Evolutionary conservation across 2,113 vertebrate genomes (phyloP).

Genomic region (Podarcis muralis): DNA sequence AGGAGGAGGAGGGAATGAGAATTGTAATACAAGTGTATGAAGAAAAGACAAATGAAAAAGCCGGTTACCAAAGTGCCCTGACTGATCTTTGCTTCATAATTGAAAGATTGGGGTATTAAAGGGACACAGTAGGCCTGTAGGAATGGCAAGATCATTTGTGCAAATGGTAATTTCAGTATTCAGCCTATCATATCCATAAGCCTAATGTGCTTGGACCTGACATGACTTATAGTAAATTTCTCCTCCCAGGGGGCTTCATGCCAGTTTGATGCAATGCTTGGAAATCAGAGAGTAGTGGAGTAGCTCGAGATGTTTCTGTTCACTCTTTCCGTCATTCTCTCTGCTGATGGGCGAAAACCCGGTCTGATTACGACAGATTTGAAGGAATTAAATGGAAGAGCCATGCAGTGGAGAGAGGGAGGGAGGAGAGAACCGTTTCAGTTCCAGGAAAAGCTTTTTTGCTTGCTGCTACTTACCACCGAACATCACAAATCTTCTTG

Average conservation of each 20-base stretch:
- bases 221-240: conserved; percentile 62
- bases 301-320: conserved; percentile 9
- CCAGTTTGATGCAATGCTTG: conserved; percentile 67
- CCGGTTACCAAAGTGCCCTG: conserved; percentile 63
- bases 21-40: conserved; percentile 47
- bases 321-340: neutral
- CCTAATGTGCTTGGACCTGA: conserved; percentile 59
- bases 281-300: conserved; percentile 45
- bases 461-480: neutral
- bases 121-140: conserved; percentile 71
- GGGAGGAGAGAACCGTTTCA: neutral
- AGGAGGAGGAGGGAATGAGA: too few species aligned
- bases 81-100: conserved; percentile 71
- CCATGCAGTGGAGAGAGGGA: neutral
- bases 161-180: conserved; percentile 77
- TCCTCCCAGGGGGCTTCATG: conserved; percentile 54
- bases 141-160: conserved; percentile 74
- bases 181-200: conserved; percentile 69
- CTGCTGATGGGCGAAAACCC: neutral
- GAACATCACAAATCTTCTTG: conserved; percentile 1
- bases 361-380: neutral
- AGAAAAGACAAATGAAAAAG: conserved; percentile 63
- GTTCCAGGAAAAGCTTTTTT: conserved; percentile 1
- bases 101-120: conserved; percentile 76
- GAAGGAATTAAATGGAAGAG: conserved; percentile 5